Conservation (phyloP, 2,888 invertebrate species). For the Dicycla oo region DNA sequence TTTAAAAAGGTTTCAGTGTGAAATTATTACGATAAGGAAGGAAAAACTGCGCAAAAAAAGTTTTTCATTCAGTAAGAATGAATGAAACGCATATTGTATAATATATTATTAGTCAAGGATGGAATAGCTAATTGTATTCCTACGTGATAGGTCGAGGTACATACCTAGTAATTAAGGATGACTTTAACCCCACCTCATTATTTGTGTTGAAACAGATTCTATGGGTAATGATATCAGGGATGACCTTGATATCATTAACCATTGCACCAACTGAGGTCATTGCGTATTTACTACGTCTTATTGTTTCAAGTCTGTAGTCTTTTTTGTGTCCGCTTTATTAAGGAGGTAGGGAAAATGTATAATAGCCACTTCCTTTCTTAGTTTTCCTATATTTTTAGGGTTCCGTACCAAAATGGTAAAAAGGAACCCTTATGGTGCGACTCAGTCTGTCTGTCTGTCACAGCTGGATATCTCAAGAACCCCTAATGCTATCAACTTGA, state of each 20-base stretch:
- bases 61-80: constrained; percentile 43
- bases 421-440: too few relatives aligned
- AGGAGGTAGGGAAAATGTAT: background rate
- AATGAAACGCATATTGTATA: constrained; percentile 33
- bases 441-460: too few relatives aligned
- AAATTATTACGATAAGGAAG: constrained; percentile 13
- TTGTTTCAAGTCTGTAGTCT: constrained; percentile 14
- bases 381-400: too few relatives aligned
- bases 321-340: background rate
- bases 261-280: too few relatives aligned
- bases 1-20: background rate
- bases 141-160: constrained; percentile 4
- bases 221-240: constrained; percentile 1
- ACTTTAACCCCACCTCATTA: constrained; percentile 26
- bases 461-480: too few relatives aligned
- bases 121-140: constrained; percentile 14
- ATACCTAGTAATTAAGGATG: constrained; percentile 13
- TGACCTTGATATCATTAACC: too few relatives aligned
- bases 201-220: constrained; percentile 37
- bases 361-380: background rate
- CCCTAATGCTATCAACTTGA: too few relatives aligned
- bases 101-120: constrained; percentile 15
- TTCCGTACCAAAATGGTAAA: too few relatives aligned
- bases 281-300: constrained; percentile 14
- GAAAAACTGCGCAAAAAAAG: constrained; percentile 6